phyloP scores from a whole-genome alignment of 2,797 vertebrate genomes.

The Manis crassicaudata region DNA sequence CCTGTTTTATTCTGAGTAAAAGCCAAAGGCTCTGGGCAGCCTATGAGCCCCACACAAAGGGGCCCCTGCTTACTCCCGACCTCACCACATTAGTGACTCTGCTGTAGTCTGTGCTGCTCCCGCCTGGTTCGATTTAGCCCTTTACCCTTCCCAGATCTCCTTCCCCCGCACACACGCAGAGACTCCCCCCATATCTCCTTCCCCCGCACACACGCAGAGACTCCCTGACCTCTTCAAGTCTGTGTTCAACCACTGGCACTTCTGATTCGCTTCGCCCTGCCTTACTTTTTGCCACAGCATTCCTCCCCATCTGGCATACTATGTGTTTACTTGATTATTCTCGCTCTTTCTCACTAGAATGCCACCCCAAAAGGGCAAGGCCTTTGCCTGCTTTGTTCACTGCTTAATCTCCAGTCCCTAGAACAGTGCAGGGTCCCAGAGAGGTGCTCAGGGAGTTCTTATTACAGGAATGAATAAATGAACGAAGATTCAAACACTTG shows the following conservation, averaged over 20 bases:
- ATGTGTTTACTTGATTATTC: too few species aligned
- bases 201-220: rapidly evolving
- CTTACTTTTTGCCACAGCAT: not conserved
- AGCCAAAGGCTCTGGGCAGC: not conserved
- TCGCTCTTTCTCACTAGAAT: not conserved
- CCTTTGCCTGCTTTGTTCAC: not conserved
- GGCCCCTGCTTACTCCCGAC: not conserved
- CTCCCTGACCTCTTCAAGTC: not conserved
- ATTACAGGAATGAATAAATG: not conserved
- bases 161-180: rapidly evolving
- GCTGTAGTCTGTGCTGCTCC: not conserved
- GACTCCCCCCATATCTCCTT: not conserved
- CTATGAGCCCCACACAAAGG: too few species aligned
- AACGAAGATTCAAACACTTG: not conserved
- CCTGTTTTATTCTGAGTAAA: not conserved
- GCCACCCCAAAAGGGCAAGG: not conserved
- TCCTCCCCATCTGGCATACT: not conserved
- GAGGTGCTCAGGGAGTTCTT: not conserved
- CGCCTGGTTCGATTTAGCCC: too few species aligned
- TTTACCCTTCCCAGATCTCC: not conserved
- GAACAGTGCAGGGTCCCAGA: not conserved
- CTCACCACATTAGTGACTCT: rapidly evolving
- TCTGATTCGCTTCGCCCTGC: not conserved
- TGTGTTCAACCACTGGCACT: not conserved
- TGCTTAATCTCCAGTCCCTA: not conserved